phyloP scores from a whole-genome alignment of 1,140 invertebrate genomes.

The Gryllus bimaculatus region DNA sequence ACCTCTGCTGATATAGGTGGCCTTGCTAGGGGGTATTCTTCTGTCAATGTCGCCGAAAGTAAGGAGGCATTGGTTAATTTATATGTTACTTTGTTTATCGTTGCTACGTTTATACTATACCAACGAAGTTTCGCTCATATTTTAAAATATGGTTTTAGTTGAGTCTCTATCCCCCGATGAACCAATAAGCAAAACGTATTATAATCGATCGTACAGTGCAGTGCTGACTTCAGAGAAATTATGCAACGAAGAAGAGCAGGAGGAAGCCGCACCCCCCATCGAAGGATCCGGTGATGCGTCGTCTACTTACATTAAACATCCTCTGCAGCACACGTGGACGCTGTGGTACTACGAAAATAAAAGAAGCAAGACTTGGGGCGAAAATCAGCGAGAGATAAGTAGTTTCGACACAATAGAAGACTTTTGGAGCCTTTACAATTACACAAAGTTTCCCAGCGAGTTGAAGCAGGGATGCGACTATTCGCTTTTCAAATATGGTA shows the following conservation, averaged over 20 bases:
- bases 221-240: neutral
- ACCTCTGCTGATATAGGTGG: no score
- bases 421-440: slow-evolving; percentile 98
- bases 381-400: slow-evolving; percentile 86
- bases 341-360: slow-evolving; percentile 97
- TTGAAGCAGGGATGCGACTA: slow-evolving; percentile 86
- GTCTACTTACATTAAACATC: slow-evolving; percentile 77
- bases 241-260: neutral
- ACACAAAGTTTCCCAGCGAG: slow-evolving; percentile 88
- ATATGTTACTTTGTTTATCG: neutral
- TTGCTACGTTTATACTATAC: no score
- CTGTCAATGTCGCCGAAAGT: no score
- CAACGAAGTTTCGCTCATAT: neutral
- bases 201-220: neutral
- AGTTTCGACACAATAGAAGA: slow-evolving; percentile 96
- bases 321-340: slow-evolving; percentile 91
- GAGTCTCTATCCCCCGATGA: neutral
- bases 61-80: neutral
- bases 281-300: slow-evolving; percentile 36
- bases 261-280: slow-evolving; percentile 31
- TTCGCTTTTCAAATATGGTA: slow-evolving; percentile 91
- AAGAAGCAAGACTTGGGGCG: slow-evolving; percentile 81
- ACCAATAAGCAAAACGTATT: neutral
- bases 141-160: neutral
- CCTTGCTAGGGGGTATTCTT: no score